Evolutionary conservation across 2,113 vertebrate genomes (phyloP).

Genomic region (Pyrgilauda ruficollis): DNA sequence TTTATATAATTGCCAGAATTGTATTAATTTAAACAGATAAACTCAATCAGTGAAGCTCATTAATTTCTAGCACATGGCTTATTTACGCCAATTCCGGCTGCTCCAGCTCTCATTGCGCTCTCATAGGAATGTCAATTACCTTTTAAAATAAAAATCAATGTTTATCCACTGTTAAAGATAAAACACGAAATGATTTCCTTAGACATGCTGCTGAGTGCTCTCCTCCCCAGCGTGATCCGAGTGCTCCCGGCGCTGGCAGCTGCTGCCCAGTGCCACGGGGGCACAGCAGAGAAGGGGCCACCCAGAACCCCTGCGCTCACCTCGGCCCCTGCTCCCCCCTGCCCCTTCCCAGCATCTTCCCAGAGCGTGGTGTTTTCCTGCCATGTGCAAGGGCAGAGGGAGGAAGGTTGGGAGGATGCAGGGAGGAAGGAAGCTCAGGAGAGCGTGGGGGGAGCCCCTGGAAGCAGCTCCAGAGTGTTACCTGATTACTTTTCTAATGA

Average conservation of each 20-base stretch:
- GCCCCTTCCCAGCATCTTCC: background rate
- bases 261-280: accelerated
- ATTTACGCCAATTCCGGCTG: background rate
- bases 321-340: background rate
- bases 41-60: constrained; percentile 38
- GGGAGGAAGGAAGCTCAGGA: background rate
- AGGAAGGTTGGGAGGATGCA: background rate
- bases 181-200: background rate
- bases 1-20: background rate
- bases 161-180: constrained; percentile 1
- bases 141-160: constrained; percentile 49
- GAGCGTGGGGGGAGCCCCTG: background rate
- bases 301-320: background rate
- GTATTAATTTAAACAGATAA: constrained; percentile 41
- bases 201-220: background rate
- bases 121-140: constrained; percentile 17
- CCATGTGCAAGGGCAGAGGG: background rate
- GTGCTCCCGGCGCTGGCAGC: accelerated
- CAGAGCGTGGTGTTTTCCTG: background rate
- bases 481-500: constrained; percentile 3
- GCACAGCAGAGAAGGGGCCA: accelerated
- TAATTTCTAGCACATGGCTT: constrained; percentile 26
- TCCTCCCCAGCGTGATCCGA: background rate
- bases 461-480: background rate
- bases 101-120: background rate